Conservation (phyloP, 2,797 vertebrate species). For the Paedocypris micromegethes region DNA sequence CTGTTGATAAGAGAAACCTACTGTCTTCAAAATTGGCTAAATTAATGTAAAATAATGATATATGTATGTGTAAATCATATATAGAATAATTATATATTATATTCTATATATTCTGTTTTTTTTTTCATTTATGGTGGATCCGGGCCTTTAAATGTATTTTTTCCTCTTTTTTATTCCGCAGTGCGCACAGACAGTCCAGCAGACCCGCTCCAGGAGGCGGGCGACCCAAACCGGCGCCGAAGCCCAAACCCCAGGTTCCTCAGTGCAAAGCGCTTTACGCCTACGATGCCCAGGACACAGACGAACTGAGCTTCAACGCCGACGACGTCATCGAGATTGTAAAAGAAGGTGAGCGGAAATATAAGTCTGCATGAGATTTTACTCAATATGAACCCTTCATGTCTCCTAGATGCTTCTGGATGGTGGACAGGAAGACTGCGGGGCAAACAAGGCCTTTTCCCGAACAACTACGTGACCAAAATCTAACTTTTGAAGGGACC, state of each 20-base stretch:
- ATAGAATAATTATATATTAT: too few relatives aligned
- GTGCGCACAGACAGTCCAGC: slow-evolving; percentile 78
- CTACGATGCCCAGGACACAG: slow-evolving; percentile 96
- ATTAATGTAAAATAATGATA: too few relatives aligned
- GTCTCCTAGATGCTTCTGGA: slow-evolving; percentile 80
- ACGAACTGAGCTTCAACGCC: slow-evolving; percentile 97
- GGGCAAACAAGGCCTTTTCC: slow-evolving; percentile 96
- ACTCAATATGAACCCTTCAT: too few relatives aligned
- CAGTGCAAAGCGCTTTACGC: slow-evolving; percentile 95
- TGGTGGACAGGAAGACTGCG: slow-evolving; percentile 96
- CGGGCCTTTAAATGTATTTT: too few relatives aligned
- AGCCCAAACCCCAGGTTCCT: slow-evolving; percentile 94
- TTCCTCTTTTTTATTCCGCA: slow-evolving; percentile 46
- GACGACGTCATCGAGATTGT: slow-evolving; percentile 90
- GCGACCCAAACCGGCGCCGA: slow-evolving; percentile 90
- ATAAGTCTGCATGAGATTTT: background rate
- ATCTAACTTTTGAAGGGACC: slow-evolving; percentile 67
- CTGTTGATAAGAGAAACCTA: slow-evolving; percentile 8
- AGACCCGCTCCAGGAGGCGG: slow-evolving; percentile 86
- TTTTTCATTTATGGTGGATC: too few relatives aligned
- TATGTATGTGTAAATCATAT: too few relatives aligned
- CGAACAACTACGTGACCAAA: slow-evolving; percentile 96
- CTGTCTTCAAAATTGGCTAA: slow-evolving; percentile 19
- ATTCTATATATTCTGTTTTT: too few relatives aligned
- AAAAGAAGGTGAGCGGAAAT: slow-evolving; percentile 79